These are phyloP conservation scores for Sebastes umbrosus DNA, from an alignment of 2,797 vertebrate genomes.

Conservation along the genomic window DNA sequence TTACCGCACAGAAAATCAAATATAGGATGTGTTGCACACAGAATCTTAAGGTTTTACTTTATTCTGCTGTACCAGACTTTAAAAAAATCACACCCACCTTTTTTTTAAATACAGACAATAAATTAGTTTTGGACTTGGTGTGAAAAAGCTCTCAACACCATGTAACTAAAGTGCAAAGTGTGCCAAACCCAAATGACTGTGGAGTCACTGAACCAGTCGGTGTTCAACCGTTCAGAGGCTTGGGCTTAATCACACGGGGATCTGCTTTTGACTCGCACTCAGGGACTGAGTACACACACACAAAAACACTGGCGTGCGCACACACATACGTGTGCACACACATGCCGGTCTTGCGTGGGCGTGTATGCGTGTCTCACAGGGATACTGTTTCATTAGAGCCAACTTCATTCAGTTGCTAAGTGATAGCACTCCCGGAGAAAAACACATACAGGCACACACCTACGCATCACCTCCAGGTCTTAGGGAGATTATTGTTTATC, in stretches of 20 bases:
- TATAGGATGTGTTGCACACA: not conserved
- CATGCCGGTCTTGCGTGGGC: conserved; percentile 61
- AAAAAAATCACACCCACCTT: not conserved
- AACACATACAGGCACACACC: conserved; percentile 73
- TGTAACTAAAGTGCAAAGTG: conserved; percentile 4
- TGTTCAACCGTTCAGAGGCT: conserved; percentile 3
- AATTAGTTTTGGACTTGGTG: not conserved
- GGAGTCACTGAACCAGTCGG: conserved; percentile 25
- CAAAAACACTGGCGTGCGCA: not conserved
- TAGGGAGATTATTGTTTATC: conserved; percentile 70
- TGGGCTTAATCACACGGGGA: conserved; percentile 26
- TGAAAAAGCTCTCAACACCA: not conserved
- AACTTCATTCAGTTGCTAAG: conserved; percentile 79
- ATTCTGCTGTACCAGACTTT: not conserved
- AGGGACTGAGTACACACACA: conserved; percentile 15
- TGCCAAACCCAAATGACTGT: conserved; percentile 6
- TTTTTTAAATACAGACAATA: not conserved
- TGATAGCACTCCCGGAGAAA: conserved; percentile 72
- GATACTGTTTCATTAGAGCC: conserved; percentile 74
- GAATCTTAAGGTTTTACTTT: not conserved
- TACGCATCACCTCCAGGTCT: conserved; percentile 72
- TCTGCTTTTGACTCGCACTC: conserved; percentile 32
- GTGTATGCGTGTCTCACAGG: conserved; percentile 65
- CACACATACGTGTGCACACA: not conserved
- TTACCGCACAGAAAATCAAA: too few relatives aligned